These are phyloP conservation scores for Polia nebulosa DNA, from an alignment of 2,888 invertebrate genomes.

Conservation along the genomic window DNA sequence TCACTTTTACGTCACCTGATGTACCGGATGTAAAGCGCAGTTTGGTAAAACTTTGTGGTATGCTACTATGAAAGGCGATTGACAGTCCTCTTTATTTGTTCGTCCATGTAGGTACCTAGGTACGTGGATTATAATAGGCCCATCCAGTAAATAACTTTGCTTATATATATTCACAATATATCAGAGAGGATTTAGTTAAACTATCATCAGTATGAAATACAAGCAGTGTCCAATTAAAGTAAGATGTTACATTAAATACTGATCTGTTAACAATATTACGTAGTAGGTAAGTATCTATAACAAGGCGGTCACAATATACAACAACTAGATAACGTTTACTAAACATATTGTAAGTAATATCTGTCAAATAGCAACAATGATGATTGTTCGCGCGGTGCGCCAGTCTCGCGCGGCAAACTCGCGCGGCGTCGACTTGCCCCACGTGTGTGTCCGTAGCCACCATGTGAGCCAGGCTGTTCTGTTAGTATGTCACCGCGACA, in stretches of 20 bases:
- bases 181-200: not conserved
- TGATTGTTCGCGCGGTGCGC: not conserved
- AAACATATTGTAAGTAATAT: slow-evolving; percentile 7
- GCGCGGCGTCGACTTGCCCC: not conserved
- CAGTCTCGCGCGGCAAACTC: no score
- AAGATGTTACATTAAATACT: slow-evolving; percentile 23
- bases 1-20: no score
- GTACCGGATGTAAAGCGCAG: no score
- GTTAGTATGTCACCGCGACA: not conserved
- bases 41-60: no score
- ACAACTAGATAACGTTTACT: slow-evolving; percentile 46
- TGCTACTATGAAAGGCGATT: no score
- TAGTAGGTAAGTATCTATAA: slow-evolving; percentile 22
- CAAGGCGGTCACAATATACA: slow-evolving; percentile 51
- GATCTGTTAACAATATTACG: slow-evolving; percentile 8
- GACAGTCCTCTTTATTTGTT: no score
- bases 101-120: no score
- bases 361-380: not conserved
- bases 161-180: not conserved
- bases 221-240: slow-evolving; percentile 28
- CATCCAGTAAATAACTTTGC: not conserved
- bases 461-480: not conserved
- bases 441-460: not conserved
- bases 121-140: no score
- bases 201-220: not conserved